phyloP scores from a whole-genome alignment of 1,140 invertebrate genomes.

The Polypedilum pembai region DNA sequence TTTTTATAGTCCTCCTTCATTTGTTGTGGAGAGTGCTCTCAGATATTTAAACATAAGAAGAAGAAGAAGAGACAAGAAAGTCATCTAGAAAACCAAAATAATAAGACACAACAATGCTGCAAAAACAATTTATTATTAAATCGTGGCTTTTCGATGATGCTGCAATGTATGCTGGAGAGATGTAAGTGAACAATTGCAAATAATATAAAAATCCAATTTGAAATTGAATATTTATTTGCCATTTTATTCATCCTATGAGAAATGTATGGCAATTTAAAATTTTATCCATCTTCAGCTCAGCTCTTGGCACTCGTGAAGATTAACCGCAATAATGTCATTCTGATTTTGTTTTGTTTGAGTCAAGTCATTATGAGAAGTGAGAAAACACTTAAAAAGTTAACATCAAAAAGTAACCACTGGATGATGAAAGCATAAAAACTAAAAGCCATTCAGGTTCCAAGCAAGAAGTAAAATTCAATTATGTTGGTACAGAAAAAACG shows the following conservation, averaged over 20 bases:
- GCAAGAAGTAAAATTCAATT: too few species aligned
- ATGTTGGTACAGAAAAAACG: too few species aligned
- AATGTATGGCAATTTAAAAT: background rate
- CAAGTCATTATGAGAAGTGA: too few species aligned
- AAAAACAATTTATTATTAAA: conserved; percentile 27
- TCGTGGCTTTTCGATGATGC: background rate
- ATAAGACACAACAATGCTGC: conserved; percentile 1
- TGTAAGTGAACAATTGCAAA: background rate
- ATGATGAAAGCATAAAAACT: too few species aligned
- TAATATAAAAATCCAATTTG: conserved; percentile 7
- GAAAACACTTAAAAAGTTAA: too few species aligned
- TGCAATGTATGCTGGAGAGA: too few species aligned
- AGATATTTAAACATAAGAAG: background rate
- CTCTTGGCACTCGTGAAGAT: background rate
- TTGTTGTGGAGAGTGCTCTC: background rate
- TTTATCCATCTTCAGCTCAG: too few species aligned
- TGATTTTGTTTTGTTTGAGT: too few species aligned
- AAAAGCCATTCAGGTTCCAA: too few species aligned
- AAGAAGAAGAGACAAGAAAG: background rate
- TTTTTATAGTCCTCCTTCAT: background rate
- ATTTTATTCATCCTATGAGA: conserved; percentile 16
- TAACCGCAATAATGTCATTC: background rate
- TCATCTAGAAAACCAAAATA: background rate
- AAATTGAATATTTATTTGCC: conserved; percentile 22
- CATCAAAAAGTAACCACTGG: too few species aligned